Conservation (phyloP, 2,888 invertebrate species). For the Apodemia duryi region DNA sequence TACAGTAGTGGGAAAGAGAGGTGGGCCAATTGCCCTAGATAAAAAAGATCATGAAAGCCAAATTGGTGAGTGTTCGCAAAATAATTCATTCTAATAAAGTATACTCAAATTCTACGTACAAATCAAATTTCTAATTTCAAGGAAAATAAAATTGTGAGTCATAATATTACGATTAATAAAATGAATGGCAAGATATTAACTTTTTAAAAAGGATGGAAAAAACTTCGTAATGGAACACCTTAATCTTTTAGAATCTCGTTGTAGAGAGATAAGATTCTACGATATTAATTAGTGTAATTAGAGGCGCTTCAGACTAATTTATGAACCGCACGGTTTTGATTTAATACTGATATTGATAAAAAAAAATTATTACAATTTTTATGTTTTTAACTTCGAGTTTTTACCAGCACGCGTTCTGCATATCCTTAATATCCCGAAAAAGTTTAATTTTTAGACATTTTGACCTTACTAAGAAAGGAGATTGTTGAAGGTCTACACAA, state of each 20-base stretch:
- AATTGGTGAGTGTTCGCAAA: neutral
- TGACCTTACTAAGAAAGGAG: too few species aligned
- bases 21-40: too few species aligned
- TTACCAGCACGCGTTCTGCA: too few species aligned
- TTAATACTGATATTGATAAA: neutral
- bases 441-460: too few species aligned
- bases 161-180: conserved; percentile 12
- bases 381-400: too few species aligned
- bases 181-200: conserved; percentile 22
- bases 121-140: conserved; percentile 13
- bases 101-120: neutral
- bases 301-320: conserved; percentile 34
- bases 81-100: neutral
- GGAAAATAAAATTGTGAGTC: conserved; percentile 7
- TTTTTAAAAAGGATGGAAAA: conserved; percentile 32
- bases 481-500: too few species aligned
- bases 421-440: too few species aligned
- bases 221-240: conserved; percentile 63
- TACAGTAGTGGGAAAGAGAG: too few species aligned
- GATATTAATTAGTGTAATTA: conserved; percentile 62
- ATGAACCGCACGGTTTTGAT: neutral
- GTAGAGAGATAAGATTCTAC: conserved; percentile 64
- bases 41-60: too few species aligned
- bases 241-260: conserved; percentile 63
- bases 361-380: too few species aligned